Evolutionary conservation across 2,888 invertebrate genomes (phyloP).

Genomic region (Nasonovia ribisnigri): DNA sequence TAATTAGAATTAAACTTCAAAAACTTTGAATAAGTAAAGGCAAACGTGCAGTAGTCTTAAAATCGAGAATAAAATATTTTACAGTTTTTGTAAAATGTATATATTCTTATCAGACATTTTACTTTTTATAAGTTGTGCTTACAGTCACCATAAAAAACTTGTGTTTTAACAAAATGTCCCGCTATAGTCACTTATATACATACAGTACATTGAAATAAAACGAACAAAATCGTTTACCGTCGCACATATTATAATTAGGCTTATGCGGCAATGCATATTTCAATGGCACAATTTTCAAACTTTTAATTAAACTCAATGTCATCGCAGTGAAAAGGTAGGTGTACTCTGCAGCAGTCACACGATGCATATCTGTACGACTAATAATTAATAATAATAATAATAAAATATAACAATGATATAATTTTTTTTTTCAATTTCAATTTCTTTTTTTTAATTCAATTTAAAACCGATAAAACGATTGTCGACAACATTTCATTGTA

Average conservation of each 20-base stretch:
- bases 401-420: background rate
- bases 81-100: slow-evolving; percentile 3
- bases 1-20: slow-evolving; percentile 27
- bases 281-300: background rate
- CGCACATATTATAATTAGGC: background rate
- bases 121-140: slow-evolving; percentile 29
- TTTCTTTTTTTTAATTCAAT: background rate
- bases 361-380: background rate
- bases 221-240: background rate
- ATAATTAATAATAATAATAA: background rate
- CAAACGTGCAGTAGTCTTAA: slow-evolving; percentile 13
- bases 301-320: background rate
- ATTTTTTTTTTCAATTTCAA: too few species aligned
- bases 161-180: background rate
- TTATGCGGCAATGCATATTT: background rate
- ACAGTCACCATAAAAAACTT: background rate
- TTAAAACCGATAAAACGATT: background rate
- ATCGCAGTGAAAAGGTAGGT: background rate
- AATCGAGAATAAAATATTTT: slow-evolving; percentile 28
- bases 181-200: background rate
- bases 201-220: background rate
- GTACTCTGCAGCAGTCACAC: background rate
- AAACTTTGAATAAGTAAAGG: background rate
- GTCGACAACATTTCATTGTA: background rate
- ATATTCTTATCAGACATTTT: slow-evolving; percentile 37